phyloP scores from a whole-genome alignment of 2,113 vertebrate genomes.

The Bos indicus region DNA sequence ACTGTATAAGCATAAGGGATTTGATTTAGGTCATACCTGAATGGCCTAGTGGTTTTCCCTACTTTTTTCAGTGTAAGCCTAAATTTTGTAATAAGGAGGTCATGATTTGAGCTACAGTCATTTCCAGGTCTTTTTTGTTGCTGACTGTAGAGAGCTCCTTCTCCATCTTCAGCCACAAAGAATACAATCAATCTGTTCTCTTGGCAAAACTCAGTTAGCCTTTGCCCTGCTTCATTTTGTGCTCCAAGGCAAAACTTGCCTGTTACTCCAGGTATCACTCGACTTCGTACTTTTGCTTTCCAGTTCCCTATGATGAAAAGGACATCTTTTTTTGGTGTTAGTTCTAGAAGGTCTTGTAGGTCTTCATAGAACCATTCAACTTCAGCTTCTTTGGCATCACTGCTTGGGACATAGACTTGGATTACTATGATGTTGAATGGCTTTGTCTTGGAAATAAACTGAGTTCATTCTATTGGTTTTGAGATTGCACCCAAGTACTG shows the following conservation, averaged over 20 bases:
- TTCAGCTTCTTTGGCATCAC: neutral
- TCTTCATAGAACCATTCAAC: neutral
- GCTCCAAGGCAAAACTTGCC: neutral
- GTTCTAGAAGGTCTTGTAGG: neutral
- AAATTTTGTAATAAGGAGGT: neutral
- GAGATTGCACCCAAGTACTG: neutral
- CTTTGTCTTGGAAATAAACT: neutral
- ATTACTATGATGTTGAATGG: neutral
- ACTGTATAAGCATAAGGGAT: neutral
- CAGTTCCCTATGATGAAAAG: neutral
- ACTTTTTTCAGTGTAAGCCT: neutral
- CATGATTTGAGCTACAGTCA: neutral
- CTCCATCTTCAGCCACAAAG: neutral
- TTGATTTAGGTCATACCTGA: neutral
- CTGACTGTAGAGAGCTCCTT: neutral
- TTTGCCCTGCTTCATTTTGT: neutral
- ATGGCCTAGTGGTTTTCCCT: neutral
- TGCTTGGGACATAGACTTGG: neutral
- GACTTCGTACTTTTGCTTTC: neutral
- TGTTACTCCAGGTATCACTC: neutral
- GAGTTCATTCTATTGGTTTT: neutral
- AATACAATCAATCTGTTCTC: neutral
- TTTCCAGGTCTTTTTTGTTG: neutral
- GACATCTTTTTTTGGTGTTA: neutral
- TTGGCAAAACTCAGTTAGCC: neutral